A percentile compares a stretch with the other conserved stretches of the same genome.
Evolutionary conservation across 2,888 invertebrate genomes (phyloP).

Genomic region (Oxystoma pomonae): DNA sequence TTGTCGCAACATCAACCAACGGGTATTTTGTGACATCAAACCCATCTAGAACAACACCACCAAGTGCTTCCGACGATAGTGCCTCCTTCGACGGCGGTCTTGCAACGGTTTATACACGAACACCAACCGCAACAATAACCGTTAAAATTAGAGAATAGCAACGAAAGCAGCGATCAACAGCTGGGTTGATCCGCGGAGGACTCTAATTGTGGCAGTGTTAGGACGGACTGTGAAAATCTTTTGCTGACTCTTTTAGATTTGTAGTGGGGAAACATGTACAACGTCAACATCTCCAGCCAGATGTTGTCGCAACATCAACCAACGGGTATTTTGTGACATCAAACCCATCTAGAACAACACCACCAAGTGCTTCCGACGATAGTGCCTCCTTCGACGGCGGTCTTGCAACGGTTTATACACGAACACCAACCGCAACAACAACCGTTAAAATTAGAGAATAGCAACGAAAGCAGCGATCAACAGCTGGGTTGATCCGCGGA

Average conservation of each 20-base stretch:
- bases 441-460: conserved; percentile 27
- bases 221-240: too few species aligned
- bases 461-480: conserved; percentile 23
- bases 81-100: conserved; percentile 24
- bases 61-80: conserved; percentile 22
- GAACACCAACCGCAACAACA: conserved; percentile 26
- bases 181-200: conserved; percentile 19
- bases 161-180: conserved; percentile 24
- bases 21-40: too few species aligned
- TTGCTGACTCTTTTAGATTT: too few species aligned
- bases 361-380: conserved; percentile 36
- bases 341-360: too few species aligned
- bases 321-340: too few species aligned
- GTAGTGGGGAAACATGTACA: too few species aligned
- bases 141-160: conserved; percentile 28
- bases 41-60: too few species aligned
- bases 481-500: conserved; percentile 22
- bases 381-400: conserved; percentile 22
- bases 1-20: too few species aligned
- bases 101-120: conserved; percentile 27
- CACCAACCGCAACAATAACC: conserved; percentile 23
- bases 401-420: conserved; percentile 28
- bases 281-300: too few species aligned
- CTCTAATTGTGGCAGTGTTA: too few species aligned
- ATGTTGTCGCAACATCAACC: too few species aligned